Evolutionary conservation across 2,888 invertebrate genomes (phyloP).

Genomic region (Synergus gifuensis): DNA sequence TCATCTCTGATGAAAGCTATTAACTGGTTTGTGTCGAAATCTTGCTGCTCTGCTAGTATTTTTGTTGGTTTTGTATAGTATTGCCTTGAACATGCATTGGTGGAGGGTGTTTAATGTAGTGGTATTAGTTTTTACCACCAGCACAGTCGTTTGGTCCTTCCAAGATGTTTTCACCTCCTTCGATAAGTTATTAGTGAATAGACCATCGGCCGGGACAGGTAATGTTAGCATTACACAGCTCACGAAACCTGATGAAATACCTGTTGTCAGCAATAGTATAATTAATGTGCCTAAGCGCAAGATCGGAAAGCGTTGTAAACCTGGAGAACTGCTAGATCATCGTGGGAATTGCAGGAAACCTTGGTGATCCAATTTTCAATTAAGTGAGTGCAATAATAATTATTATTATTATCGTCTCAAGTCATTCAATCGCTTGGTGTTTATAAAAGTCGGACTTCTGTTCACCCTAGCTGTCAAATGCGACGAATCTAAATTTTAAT

Average conservation of each 20-base stretch:
- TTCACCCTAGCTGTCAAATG: no score
- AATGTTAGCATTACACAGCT: neutral
- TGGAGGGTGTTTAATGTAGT: neutral
- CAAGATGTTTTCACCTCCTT: neutral
- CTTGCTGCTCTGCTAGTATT: neutral
- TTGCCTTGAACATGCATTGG: neutral
- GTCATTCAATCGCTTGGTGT: no score
- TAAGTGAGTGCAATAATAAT: neutral
- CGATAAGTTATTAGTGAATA: neutral
- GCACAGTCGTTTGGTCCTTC: neutral
- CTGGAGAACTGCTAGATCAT: neutral
- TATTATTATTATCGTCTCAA: neutral
- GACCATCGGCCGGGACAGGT: no score
- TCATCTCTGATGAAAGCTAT: neutral
- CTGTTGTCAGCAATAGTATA: neutral
- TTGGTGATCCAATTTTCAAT: neutral
- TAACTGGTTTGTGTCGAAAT: neutral
- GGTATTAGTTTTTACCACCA: neutral
- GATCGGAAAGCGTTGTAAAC: neutral
- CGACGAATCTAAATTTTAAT: neutral
- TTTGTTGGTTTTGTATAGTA: neutral
- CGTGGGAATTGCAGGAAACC: neutral
- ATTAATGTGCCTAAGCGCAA: neutral
- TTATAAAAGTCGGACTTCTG: no score
- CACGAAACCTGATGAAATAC: neutral